Evolutionary conservation across 2,888 invertebrate genomes (phyloP).

Genomic region (Baronia brevicornis): DNA sequence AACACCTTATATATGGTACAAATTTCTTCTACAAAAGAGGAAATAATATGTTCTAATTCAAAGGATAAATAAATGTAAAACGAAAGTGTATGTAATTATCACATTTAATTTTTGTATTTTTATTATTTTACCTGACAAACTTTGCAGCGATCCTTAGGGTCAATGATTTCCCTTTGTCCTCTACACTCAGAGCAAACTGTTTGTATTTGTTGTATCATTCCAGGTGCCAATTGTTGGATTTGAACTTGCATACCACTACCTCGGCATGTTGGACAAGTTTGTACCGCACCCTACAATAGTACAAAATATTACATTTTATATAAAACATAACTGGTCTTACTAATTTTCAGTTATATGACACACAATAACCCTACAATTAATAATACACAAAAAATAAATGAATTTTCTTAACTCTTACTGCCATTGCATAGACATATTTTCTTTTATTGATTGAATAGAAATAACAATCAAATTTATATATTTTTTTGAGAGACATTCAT

Average conservation of each 20-base stretch:
- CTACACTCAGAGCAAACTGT: constrained; percentile 89
- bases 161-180: constrained; percentile 90
- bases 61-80: too few species aligned
- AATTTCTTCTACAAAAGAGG: too few species aligned
- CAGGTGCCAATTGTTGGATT: constrained; percentile 77
- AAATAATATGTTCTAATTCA: too few species aligned
- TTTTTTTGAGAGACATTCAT: too few species aligned
- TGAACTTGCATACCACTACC: constrained; percentile 89
- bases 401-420: too few species aligned
- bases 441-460: too few species aligned
- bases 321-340: too few species aligned
- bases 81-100: too few species aligned
- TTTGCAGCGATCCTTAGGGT: constrained; percentile 95
- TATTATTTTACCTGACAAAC: constrained; percentile 78
- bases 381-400: neutral
- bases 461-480: neutral
- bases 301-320: constrained; percentile 5
- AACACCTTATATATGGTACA: too few species aligned
- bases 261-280: constrained; percentile 89
- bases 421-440: too few species aligned
- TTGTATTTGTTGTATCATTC: constrained; percentile 91
- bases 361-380: neutral
- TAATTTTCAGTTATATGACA: too few species aligned
- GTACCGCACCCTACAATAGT: constrained; percentile 80
- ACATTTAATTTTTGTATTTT: neutral